These are phyloP conservation scores for Calyptomena viridis DNA, from an alignment of 2,113 vertebrate species.

Conservation along the genomic window DNA sequence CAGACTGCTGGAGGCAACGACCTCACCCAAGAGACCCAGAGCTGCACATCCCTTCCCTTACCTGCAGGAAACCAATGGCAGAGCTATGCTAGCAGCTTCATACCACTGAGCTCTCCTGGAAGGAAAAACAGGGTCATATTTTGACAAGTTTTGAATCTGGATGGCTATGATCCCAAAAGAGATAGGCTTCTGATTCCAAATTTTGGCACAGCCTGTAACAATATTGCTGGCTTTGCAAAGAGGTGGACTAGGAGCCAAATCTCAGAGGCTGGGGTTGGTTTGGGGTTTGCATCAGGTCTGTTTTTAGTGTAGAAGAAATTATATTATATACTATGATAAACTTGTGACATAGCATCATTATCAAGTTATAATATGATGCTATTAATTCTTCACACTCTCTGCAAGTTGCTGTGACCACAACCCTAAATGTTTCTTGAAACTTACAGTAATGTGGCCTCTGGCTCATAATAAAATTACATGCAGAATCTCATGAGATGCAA, in stretches of 20 bases:
- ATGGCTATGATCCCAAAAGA: not conserved
- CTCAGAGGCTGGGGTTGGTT: not conserved
- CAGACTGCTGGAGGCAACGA: rapidly evolving
- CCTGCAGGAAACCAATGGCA: rapidly evolving
- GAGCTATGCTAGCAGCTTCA: not conserved
- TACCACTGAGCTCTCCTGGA: not conserved
- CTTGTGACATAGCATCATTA: not conserved
- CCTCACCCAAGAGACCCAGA: not conserved
- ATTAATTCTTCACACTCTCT: constrained; percentile 22
- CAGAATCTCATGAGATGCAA: constrained; percentile 11
- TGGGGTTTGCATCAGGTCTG: not conserved
- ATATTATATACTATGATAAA: not conserved
- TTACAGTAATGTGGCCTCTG: constrained; percentile 30
- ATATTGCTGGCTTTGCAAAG: not conserved
- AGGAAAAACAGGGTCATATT: not conserved
- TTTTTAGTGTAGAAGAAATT: constrained; percentile 7
- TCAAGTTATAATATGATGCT: not conserved
- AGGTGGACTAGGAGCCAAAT: not conserved
- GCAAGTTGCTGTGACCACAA: constrained; percentile 13
- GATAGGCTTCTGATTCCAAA: not conserved
- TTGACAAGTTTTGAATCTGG: not conserved
- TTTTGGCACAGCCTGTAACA: not conserved
- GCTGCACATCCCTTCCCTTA: not conserved
- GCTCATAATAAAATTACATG: constrained; percentile 20
- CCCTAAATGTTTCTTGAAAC: constrained; percentile 36